Evolutionary conservation across 92 coral and sea anemone species (phyloP).

Genomic region (Metridium senile): DNA sequence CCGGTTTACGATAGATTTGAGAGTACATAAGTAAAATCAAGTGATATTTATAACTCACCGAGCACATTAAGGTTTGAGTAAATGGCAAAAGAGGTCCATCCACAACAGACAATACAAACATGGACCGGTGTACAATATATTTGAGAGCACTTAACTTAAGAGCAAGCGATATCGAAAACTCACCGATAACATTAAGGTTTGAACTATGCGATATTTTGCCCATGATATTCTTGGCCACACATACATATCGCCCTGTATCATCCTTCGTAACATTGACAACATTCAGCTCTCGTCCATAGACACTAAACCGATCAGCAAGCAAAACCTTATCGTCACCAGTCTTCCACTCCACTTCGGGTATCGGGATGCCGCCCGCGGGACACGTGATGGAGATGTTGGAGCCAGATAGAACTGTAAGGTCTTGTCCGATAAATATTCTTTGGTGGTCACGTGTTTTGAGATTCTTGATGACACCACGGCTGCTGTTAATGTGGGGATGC

Average conservation of each 20-base stretch:
- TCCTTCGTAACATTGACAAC: constrained; percentile 27
- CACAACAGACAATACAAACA: too few relatives aligned
- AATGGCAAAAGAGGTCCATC: background rate
- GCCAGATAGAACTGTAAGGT: constrained; percentile 62
- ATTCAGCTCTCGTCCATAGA: constrained; percentile 25
- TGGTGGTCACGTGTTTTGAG: constrained; percentile 54
- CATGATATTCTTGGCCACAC: constrained; percentile 61
- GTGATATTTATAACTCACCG: too few relatives aligned
- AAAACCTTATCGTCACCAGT: constrained; percentile 40
- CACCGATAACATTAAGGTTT: constrained; percentile 60
- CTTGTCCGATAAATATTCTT: constrained; percentile 65
- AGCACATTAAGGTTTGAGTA: too few relatives aligned
- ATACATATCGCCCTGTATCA: constrained; percentile 64
- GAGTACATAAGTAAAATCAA: too few relatives aligned
- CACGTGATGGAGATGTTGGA: constrained; percentile 77
- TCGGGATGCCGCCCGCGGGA: constrained; percentile 81
- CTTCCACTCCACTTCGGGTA: constrained; percentile 79
- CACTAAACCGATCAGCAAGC: constrained; percentile 38
- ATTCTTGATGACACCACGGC: constrained; percentile 52
- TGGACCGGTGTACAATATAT: too few relatives aligned
- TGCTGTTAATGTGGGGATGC: constrained; percentile 72
- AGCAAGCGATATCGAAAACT: background rate
- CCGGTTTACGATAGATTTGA: too few relatives aligned
- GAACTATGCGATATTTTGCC: constrained; percentile 57
- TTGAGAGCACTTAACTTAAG: too few relatives aligned